Conservation (phyloP, 2,888 invertebrate genomes). For the Drosophila infuscata region DNA sequence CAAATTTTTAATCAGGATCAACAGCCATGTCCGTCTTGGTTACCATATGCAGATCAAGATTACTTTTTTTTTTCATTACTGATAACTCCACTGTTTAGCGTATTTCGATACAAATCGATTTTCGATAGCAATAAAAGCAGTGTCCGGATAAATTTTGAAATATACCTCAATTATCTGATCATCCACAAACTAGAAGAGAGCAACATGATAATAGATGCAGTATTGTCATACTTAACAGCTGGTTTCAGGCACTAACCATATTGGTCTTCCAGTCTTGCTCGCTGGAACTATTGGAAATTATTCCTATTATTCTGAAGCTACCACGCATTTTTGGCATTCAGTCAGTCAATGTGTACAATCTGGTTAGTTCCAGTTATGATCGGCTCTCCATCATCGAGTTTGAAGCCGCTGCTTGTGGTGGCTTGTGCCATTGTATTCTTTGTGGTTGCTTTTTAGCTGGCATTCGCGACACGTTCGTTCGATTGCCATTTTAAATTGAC, state of each 20-base stretch:
- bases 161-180: neutral
- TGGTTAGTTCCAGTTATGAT: conserved; percentile 33
- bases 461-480: conserved; percentile 77
- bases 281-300: neutral
- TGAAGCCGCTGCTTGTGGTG: conserved; percentile 30
- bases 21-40: neutral
- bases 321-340: neutral
- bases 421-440: conserved; percentile 40
- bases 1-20: neutral
- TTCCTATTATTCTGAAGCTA: neutral
- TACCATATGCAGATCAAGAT: neutral
- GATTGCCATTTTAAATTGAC: conserved; percentile 74
- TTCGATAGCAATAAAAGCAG: neutral
- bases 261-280: neutral
- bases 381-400: conserved; percentile 24
- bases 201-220: neutral
- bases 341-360: neutral
- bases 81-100: neutral
- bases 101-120: neutral
- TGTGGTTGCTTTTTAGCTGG: conserved; percentile 40
- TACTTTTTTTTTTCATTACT: neutral
- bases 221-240: neutral
- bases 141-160: neutral
- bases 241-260: neutral
- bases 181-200: neutral